These are phyloP conservation scores for Hippotragus niger DNA, from an alignment of 2,113 vertebrate genomes.

Conservation along the genomic window DNA sequence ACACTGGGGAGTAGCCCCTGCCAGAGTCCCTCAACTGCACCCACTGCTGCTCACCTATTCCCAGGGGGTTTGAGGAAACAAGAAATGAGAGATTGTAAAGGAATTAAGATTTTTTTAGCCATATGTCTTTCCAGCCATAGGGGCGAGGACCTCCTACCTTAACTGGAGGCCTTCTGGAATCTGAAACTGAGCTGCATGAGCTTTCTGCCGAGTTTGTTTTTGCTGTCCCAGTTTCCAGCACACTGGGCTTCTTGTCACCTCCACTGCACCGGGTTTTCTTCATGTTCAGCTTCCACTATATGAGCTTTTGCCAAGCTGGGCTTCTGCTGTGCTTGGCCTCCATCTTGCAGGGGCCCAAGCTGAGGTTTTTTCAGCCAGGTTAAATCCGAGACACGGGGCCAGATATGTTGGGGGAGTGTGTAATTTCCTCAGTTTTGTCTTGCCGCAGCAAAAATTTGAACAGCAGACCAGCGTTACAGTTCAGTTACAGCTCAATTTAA, in stretches of 20 bases:
- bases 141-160: rapidly evolving
- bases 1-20: neutral
- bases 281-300: neutral
- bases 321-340: neutral
- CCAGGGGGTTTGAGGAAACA: neutral
- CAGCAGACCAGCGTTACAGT: neutral
- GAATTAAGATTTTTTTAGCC: neutral
- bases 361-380: neutral
- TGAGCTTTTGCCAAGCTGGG: neutral
- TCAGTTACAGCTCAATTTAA: neutral
- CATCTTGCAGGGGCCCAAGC: rapidly evolving
- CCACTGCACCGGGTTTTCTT: neutral
- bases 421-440: neutral
- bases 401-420: neutral
- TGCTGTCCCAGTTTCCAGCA: neutral
- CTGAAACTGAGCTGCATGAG: neutral
- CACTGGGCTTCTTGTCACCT: neutral
- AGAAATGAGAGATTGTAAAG: neutral
- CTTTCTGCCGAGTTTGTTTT: neutral
- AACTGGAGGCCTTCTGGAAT: neutral
- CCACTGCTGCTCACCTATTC: neutral
- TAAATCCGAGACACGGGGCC: rapidly evolving
- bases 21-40: neutral
- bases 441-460: neutral
- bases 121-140: neutral